These are phyloP conservation scores for Chitala chitala DNA, from an alignment of 2,113 vertebrate genomes.

Conservation along the genomic window DNA sequence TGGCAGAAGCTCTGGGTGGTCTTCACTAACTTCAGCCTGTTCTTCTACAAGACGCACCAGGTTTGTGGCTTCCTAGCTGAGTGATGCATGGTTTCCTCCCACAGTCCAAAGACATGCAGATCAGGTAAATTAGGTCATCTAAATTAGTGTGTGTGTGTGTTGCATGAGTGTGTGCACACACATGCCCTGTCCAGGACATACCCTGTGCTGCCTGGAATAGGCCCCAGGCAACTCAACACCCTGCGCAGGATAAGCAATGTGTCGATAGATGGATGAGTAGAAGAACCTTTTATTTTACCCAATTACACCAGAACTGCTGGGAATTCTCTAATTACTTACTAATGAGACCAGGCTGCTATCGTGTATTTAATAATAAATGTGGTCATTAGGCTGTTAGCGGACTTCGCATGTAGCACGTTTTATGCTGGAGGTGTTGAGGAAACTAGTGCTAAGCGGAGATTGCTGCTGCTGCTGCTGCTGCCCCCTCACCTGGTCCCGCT, in stretches of 20 bases:
- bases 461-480: too few relatives aligned
- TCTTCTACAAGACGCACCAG: slow-evolving; percentile 99
- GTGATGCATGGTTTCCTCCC: not conserved
- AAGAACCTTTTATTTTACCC: not conserved
- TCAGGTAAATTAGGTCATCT: too few relatives aligned
- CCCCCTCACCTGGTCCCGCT: not conserved
- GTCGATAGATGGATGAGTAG: not conserved
- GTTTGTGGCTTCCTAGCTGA: slow-evolving; percentile 51
- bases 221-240: not conserved
- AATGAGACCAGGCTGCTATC: not conserved
- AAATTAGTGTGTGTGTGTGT: too few relatives aligned
- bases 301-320: not conserved
- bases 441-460: too few relatives aligned
- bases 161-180: too few relatives aligned
- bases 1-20: slow-evolving; percentile 99
- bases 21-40: slow-evolving; percentile 97
- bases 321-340: slow-evolving; percentile 2
- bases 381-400: not conserved
- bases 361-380: slow-evolving; percentile 8
- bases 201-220: too few relatives aligned
- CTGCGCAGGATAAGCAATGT: not conserved
- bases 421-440: not conserved
- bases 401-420: not conserved
- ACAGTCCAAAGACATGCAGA: not conserved
- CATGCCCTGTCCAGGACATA: too few relatives aligned